Base-by-base conservation (phyloP, 2,888 invertebrate genomes). In the Rotaria magnacalcarata region DNA sequence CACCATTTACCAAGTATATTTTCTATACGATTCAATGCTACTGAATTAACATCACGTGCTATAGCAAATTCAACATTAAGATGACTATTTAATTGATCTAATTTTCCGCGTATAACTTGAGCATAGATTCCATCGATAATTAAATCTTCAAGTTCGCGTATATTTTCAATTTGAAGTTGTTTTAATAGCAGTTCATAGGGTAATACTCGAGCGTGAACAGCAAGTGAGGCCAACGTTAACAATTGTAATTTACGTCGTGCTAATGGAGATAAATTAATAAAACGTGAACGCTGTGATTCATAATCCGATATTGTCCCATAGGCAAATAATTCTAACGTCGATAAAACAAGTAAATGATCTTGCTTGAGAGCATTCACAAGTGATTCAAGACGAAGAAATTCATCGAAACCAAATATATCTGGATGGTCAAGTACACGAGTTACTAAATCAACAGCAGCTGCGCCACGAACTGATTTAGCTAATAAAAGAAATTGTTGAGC, bases 61-160 rank as follows among this genome's bases (percentile, higher is more conserved):
- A 97, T 93, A 0, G 97, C 96, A 89, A 95, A 96, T 90, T 97
- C 97, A 0, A 97, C 94, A 92, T 97, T 97, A 58, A 97, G 92
- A 88, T 95, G 94, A 88, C 95, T 95, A 91, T 96, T 96, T 90
- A 96, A 95, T 91, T 97, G 97, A 91, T 97, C 97, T 88, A 98
- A 92, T 92, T 97, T 97, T 5, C 97, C 97, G 88, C 95, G 95
- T 89, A 97, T 96, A 88, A 97, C 95, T 90, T 95, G 95, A 88
- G 96, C 95, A 92, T 97, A 97, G 90, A 97, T 95, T 27, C 96
- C 96, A 93, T 97, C 97, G 89, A 98, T 97, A 87, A 97, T 97
- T 86, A 97, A 93, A 92, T 97, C 97, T 92, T 98, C 97, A 87
- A 97, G 92, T 90, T 96, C 95, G 88, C 97, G 93, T 6, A 97